Base-by-base conservation (phyloP, 2,113 vertebrate genomes). In the Dasyornis broadbenti region DNA sequence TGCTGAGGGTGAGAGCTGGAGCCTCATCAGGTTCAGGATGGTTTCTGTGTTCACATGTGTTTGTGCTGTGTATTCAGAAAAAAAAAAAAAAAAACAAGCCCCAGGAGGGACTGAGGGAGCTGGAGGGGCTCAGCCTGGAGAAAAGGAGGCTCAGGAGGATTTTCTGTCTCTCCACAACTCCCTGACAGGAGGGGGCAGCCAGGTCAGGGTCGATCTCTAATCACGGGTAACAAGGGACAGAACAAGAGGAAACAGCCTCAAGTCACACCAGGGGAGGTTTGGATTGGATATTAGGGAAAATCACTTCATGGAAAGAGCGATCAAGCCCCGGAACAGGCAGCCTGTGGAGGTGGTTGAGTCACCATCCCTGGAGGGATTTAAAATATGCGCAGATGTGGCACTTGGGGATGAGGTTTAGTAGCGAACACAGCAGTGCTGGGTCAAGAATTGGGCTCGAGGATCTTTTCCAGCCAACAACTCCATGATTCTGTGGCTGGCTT, bases 11-110 rank as follows among this genome's bases (percentile, higher is more conserved):
- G 33, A 3, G 3, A 82, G 53, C 66, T 61, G 56, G n/a, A 64
- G 56, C 28, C 49, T 21, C 6, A 0, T 0, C 15, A 31, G 19
- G 22, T 15, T 82, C 2, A 0, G 66, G 30, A 5, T 27, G 57
- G 16, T 18, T 89, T 37, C 3, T 42, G 20, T 15, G 11, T 4
- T 75, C 73, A 49, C 21, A 4, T 0, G 2, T 28, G 11, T 22
- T 52, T 45, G 13, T 56, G 28, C 14, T 70, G 4, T 1, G 15
- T 9, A 4, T 64, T 52, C 27, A 0, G 35, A 4, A 14, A 37
- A 47, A 82, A 68, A 45, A 8, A 24, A n/a, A n/a, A n/a, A 39
- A 39, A 6, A 1, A 60, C 11, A 45, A n/a, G 14, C 8, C 24
- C 8, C 18, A 10, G 5, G 17, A 53, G 31, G 21, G 15, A 54